Evolutionary conservation across 2,797 vertebrate species (phyloP).

Genomic region (Anomalospiza imberbis): DNA sequence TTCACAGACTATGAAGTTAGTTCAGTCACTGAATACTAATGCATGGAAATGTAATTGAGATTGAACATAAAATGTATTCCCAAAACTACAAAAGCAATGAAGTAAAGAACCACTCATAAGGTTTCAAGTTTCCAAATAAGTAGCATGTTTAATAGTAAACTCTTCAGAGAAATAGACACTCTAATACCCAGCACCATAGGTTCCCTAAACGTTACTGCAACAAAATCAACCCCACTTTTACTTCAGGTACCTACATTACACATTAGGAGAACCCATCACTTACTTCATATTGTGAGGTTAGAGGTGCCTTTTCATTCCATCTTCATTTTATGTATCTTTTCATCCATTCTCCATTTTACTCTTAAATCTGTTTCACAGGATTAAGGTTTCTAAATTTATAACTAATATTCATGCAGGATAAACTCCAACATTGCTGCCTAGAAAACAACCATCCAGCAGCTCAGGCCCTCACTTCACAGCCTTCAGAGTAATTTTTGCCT

Average conservation of each 20-base stretch:
- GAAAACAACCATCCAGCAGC: not conserved
- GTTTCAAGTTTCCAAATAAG: not conserved
- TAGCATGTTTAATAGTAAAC: not conserved
- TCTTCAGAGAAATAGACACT: not conserved
- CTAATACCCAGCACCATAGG: not conserved
- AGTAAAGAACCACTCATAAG: not conserved
- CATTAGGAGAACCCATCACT: not conserved
- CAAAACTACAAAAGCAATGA: not conserved
- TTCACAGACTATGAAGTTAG: not conserved
- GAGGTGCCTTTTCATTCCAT: not conserved
- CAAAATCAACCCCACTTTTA: not conserved
- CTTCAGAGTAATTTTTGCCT: not conserved
- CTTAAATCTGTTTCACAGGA: not conserved
- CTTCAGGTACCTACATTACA: not conserved
- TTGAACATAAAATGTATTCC: not conserved
- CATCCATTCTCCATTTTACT: not conserved
- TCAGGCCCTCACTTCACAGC: not conserved
- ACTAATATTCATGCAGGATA: not conserved
- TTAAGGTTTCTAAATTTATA: constrained; percentile 4
- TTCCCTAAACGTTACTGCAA: not conserved
- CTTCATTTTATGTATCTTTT: not conserved
- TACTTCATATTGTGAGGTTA: not conserved
- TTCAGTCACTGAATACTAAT: not conserved
- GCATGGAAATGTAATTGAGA: not conserved
- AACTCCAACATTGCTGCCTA: not conserved